Evolutionary conservation across 2,888 invertebrate species (phyloP).

Genomic region (Masnerella sp.): DNA sequence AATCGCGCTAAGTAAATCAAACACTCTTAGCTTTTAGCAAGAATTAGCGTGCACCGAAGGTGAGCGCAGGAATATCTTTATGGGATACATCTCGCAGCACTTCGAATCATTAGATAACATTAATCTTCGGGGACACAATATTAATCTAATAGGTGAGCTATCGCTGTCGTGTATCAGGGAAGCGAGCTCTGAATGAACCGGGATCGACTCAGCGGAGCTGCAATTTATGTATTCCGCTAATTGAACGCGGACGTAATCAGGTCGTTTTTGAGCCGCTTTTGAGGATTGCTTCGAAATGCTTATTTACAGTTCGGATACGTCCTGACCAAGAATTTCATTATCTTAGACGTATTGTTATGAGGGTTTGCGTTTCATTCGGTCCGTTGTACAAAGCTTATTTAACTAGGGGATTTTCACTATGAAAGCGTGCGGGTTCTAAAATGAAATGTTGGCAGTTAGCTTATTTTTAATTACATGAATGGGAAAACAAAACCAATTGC

Average conservation of each 20-base stretch:
- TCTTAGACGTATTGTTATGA: constrained; percentile 8
- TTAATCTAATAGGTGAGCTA: constrained; percentile 29
- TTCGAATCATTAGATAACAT: constrained; percentile 27
- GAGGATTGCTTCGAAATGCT: neutral
- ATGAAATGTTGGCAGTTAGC: neutral
- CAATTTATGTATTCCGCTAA: constrained; percentile 4
- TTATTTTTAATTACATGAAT: no score
- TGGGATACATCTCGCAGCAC: constrained; percentile 9
- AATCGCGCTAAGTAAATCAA: constrained; percentile 35
- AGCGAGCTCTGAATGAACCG: neutral
- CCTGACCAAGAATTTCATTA: constrained; percentile 29
- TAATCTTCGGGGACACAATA: constrained; percentile 29
- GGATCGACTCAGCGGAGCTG: neutral
- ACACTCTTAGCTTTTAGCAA: constrained; percentile 37
- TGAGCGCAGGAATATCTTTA: constrained; percentile 30
- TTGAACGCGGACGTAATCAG: neutral
- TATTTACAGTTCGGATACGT: constrained; percentile 15
- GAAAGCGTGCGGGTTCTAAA: constrained; percentile 3
- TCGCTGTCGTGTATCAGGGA: constrained; percentile 13
- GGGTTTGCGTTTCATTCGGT: neutral
- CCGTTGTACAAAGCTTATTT: constrained; percentile 9
- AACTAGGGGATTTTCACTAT: neutral
- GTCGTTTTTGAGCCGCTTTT: neutral
- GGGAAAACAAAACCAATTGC: no score
- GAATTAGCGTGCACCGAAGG: constrained; percentile 14